Evolutionary conservation across 2,113 vertebrate species (phyloP), one percentile per base, ranked within the genome.

Genomic region (Lampris incognitus): DNA sequence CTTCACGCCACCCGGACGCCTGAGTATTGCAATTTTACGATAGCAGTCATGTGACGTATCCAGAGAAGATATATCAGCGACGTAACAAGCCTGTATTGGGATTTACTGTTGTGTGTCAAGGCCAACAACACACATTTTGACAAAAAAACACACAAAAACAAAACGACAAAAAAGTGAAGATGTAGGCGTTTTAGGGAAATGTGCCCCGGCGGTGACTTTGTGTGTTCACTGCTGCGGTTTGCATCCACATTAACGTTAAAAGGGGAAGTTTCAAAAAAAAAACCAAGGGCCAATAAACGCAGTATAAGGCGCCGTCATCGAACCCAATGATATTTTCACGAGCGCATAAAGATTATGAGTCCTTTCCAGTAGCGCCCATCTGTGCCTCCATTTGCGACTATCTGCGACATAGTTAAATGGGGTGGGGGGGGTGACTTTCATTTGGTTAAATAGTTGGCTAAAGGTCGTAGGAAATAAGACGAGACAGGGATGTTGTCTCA

Each of bases 311-410:
- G 89, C 66, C 83, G 93, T 92, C 92, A 91, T 94, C 84, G 91
- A 95, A 93, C 94, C 77, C 88, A 81, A 85, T 92, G 93, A 94
- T 93, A 93, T 87, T 95, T 95, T 94, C 94, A 95, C 88, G 93
- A 93, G 94, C 92, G 38, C 87, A 88, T 95, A 95, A 94, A 94
- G 93, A 93, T 93, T 91, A 85, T 86, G 90, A 82, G 81, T 88
- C 67, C 81, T 73, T 89, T 86, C 72, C 84, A 66, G 74, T 70
- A 11, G 76, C 89, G 83, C 86, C 92, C 95, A 93, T 91, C 90
- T 93, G 90, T 85, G 90, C 88, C 82, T 89, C 81, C 77, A 86
- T 82, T 85, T 66, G 74, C 37, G 6, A 42, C 72, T 76, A 60
- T 74, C 63, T 66, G 83, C 82, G 65, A 48, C 46, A 83, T 64